Evolutionary conservation across 2,113 vertebrate genomes (phyloP).

Genomic region (Cynoglossus semilaevis): DNA sequence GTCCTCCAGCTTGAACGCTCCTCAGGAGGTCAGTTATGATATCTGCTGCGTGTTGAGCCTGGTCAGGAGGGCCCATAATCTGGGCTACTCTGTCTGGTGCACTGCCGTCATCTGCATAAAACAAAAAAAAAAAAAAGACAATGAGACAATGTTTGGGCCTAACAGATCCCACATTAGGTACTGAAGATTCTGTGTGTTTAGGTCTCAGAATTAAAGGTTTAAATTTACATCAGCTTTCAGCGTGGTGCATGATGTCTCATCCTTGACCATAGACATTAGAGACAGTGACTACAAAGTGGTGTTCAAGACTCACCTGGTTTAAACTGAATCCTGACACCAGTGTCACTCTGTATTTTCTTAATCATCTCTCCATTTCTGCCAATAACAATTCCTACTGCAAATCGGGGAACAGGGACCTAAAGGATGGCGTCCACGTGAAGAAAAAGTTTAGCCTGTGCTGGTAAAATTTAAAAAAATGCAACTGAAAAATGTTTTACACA

Average conservation of each 20-base stretch:
- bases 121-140: rapidly evolving
- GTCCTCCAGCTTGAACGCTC: constrained; percentile 95
- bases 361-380: constrained; percentile 99
- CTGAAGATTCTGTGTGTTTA: background rate
- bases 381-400: constrained; percentile 98
- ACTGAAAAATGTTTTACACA: constrained; percentile 19
- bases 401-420: constrained; percentile 95
- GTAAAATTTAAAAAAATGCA: too few relatives aligned
- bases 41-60: constrained; percentile 94
- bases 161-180: background rate
- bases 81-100: constrained; percentile 98
- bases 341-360: constrained; percentile 99
- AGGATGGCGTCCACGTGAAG: background rate
- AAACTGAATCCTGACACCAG: constrained; percentile 97
- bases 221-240: constrained; percentile 67
- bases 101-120: constrained; percentile 87
- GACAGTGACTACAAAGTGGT: background rate
- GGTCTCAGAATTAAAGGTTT: constrained; percentile 61
- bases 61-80: constrained; percentile 94
- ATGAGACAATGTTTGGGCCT: background rate
- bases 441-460: background rate
- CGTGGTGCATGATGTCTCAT: constrained; percentile 72
- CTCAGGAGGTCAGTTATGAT: constrained; percentile 96
- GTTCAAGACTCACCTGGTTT: constrained; percentile 84
- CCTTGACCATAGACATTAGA: constrained; percentile 38